Percentiles rank a stretch among this genome's conserved stretches.
Conservation (phyloP, 1,140 invertebrate species). For the Drosophila orena region DNA sequence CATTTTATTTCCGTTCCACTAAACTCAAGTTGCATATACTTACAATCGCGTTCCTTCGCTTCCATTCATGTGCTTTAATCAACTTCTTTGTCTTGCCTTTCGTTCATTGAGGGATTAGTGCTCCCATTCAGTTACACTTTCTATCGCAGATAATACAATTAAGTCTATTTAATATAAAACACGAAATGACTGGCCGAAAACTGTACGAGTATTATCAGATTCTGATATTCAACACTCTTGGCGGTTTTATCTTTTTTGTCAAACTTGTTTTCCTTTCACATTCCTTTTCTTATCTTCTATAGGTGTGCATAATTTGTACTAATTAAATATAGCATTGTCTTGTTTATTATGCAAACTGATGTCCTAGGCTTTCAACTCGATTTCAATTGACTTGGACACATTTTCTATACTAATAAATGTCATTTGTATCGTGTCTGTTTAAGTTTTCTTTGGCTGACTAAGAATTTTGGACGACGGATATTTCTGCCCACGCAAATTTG, state of each 20-base stretch:
- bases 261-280: slow-evolving; percentile 29
- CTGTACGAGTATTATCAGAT: slow-evolving; percentile 22
- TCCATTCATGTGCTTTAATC: slow-evolving; percentile 61
- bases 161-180: slow-evolving; percentile 9
- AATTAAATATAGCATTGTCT: slow-evolving; percentile 10
- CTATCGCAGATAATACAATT: slow-evolving; percentile 20
- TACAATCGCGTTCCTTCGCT: slow-evolving; percentile 25
- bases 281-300: slow-evolving; percentile 13
- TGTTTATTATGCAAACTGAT: neutral
- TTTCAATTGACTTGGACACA: slow-evolving; percentile 19
- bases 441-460: slow-evolving; percentile 25
- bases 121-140: slow-evolving; percentile 11
- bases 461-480: slow-evolving; percentile 4
- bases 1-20: slow-evolving; percentile 40
- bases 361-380: slow-evolving; percentile 3
- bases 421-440: slow-evolving; percentile 4
- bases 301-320: slow-evolving; percentile 22
- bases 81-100: slow-evolving; percentile 22
- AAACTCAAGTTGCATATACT: slow-evolving; percentile 19
- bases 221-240: slow-evolving; percentile 5
- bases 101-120: slow-evolving; percentile 16
- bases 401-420: slow-evolving; percentile 36
- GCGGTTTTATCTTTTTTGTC: slow-evolving; percentile 4
- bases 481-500: slow-evolving; percentile 14
- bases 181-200: slow-evolving; percentile 21